Evolutionary conservation across 2,113 vertebrate species (phyloP), one percentile per base, ranked within the genome.

Genomic region (Gorsachius goisagi): DNA sequence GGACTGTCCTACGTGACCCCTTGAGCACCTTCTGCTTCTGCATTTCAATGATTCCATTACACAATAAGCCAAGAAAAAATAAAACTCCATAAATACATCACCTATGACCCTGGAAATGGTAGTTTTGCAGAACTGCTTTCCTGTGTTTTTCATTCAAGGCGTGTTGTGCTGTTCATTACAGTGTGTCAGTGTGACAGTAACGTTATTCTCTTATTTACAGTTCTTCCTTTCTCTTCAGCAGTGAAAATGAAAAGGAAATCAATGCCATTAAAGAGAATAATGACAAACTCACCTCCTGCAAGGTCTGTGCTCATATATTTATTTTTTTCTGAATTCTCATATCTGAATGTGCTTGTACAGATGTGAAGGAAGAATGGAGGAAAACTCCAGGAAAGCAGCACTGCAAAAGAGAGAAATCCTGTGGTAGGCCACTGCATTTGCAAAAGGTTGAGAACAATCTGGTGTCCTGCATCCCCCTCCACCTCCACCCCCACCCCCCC

Each of bases 151-250:
- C 81, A 92, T 97, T 97, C 96, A 90, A 82, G 55, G 58, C 4
- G 3, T 84, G 84, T 85, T 94, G 71, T 93, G 73, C 64, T 74
- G 93, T 96, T 95, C 82, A 90, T 97, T 97, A 96, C 69, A 76
- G 78, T 71, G 73, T 94, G 93, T 94, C 94, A 94, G 94, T 89
- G 83, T 93, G 94, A 93, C 96, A 97, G 93, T 97, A 88, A 76
- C 90, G 93, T 97, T 97, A 96, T 94, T 97, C 90, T 97, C 78
- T 97, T 97, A 97, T 97, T 97, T 97, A 97, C 97, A 74, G 88
- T 95, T 91, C 95, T 95, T 94, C 83, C 86, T 90, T 97, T 95
- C 75, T 94, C 53, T 95, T 94, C 86, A 92, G 76, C 84, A 86
- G 90, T 93, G 88, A 96, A 96, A 97, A 97, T 97, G 96, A 97